A percentile compares a stretch with the other conserved stretches of the same genome.
Conservation (phyloP, 1,140 invertebrate species). For the Drosophila grimshawi region DNA sequence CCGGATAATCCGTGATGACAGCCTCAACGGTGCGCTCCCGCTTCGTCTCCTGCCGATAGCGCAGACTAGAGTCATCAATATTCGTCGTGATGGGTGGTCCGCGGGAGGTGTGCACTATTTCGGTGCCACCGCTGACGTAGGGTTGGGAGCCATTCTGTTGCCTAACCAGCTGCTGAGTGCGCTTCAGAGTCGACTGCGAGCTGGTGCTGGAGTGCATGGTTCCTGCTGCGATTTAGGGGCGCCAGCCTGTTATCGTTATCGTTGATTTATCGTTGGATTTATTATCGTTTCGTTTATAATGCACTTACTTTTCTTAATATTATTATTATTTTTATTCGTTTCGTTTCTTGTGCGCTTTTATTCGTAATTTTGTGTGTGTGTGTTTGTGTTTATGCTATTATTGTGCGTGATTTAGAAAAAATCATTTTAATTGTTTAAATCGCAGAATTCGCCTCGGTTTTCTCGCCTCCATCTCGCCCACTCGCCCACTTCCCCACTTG, state of each 20-base stretch:
- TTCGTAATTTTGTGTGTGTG: conserved; percentile 52
- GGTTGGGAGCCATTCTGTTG: conserved; percentile 85
- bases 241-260: conserved; percentile 48
- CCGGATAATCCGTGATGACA: conserved; percentile 81
- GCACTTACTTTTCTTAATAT: background rate
- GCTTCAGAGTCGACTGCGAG: conserved; percentile 71
- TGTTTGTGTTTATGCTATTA: conserved; percentile 34
- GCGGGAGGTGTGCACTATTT: conserved; percentile 83
- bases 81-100: conserved; percentile 87
- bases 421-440: conserved; percentile 62
- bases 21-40: conserved; percentile 81
- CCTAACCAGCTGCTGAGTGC: conserved; percentile 66
- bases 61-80: conserved; percentile 74
- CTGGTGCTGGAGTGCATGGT: conserved; percentile 60
- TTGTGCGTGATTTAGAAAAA: conserved; percentile 69
- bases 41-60: conserved; percentile 79
- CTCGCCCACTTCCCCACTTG: background rate
- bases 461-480: background rate
- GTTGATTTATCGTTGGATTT: conserved; percentile 30
- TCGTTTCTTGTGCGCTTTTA: conserved; percentile 18
- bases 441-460: background rate
- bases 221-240: conserved; percentile 35
- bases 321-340: conserved; percentile 13
- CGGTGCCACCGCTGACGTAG: conserved; percentile 61
- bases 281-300: conserved; percentile 30